Base-by-base conservation (phyloP, 2,888 invertebrate genomes). In the Microctonus aethiopoides region DNA sequence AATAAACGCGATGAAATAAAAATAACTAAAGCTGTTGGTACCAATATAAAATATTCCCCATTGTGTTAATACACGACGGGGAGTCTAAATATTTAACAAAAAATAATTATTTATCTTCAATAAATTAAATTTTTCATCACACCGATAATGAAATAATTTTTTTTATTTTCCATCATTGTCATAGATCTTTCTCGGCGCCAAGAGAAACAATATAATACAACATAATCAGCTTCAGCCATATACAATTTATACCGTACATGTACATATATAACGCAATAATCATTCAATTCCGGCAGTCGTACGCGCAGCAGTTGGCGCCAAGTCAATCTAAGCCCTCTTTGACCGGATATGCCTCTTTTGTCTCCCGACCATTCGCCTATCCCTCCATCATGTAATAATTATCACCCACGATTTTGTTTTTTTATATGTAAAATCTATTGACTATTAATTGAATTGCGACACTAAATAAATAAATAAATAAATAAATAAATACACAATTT, bases 311-410 rank as follows among this genome's bases (percentile, higher is more conserved):
- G 80, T 86, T 85, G 86, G 86, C 86, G 86, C 86, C 86, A 82
- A 84, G 82, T 84, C 85, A 86, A 86, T 86, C 86, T 86, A 84
- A 84, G 83, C 80, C 79, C 4, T 16, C 2, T 16, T 46, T 46
- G 80, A 86, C 86, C 86, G 86, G 86, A 86, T 86, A 85, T 86
- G 84, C 84, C 83, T 81, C 82, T 82, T 81, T 84, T 78, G 76
- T 76, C 75, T 73, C 70, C 54, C 39, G 54, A 65, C 54, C 32
- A 20, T 65, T 52, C 51, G 32, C 32, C 32, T 54, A 41, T 64
- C 26, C 11, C 56, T 54, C 26, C 7, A 26, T 29, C 29, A 56
- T n/a, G 39, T 39, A n/a, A 39, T 39, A 39, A 39, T 39, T n/a
- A n/a, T n/a, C n/a, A n/a, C 39, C 1, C n/a, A n/a, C 39, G 39